Evolutionary conservation across 2,113 vertebrate genomes (phyloP).

Genomic region (Otolemur garnettii): DNA sequence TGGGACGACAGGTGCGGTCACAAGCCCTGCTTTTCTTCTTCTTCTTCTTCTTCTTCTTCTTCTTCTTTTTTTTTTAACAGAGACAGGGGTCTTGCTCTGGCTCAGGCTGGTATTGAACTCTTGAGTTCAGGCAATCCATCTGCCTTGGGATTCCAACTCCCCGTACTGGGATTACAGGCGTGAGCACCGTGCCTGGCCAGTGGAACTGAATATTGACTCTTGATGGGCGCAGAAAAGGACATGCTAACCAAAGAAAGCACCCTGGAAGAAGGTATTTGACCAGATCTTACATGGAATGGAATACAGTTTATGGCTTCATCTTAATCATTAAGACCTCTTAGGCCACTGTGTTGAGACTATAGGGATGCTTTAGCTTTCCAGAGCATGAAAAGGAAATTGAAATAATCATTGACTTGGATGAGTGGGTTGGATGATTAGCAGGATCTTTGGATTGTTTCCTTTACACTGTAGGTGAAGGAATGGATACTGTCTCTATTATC

Average conservation of each 20-base stretch:
- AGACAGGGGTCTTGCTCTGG: too few species aligned
- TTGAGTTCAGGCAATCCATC: too few species aligned
- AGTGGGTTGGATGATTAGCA: not conserved
- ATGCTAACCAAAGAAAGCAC: not conserved
- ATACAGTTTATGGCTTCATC: not conserved
- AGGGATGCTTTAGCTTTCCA: slow-evolving; percentile 26
- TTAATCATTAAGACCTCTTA: not conserved
- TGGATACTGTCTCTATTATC: not conserved
- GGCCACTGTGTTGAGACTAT: not conserved
- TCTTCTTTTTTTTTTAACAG: too few species aligned
- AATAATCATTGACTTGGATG: slow-evolving; percentile 2
- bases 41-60: too few species aligned
- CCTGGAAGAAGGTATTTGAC: not conserved
- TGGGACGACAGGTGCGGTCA: too few species aligned
- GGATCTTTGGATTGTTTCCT: not conserved
- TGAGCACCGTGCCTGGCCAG: not conserved
- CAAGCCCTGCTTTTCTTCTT: too few species aligned
- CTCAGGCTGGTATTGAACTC: too few species aligned
- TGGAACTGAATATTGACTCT: not conserved
- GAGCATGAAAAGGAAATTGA: not conserved
- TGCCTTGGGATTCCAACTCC: too few species aligned
- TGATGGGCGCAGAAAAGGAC: not conserved
- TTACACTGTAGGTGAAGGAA: not conserved
- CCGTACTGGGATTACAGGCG: too few species aligned
- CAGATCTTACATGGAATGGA: not conserved